Percentiles rank a stretch among this genome's conserved stretches.
phyloP scores from a whole-genome alignment of 2,888 invertebrate species.

The Nipponacmea schrenckii region DNA sequence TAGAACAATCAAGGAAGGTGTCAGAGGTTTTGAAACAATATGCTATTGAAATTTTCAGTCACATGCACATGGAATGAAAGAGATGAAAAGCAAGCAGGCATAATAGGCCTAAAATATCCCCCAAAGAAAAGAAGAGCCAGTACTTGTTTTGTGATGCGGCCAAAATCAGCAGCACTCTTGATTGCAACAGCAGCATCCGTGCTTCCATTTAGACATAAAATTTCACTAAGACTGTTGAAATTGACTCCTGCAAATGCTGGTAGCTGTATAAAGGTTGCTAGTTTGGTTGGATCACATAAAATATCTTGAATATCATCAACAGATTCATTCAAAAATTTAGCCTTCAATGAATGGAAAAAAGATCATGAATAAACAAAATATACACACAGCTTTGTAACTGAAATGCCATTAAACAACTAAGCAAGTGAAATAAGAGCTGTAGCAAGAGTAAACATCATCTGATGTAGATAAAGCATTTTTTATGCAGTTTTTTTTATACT shows the following conservation, averaged over 20 bases:
- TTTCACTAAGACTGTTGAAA: conserved; percentile 21
- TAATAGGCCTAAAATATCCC: neutral
- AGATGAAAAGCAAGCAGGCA: too few species aligned
- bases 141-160: conserved; percentile 15
- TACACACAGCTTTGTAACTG: too few species aligned
- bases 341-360: conserved; percentile 23
- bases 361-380: too few species aligned
- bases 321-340: conserved; percentile 27
- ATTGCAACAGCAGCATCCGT: conserved; percentile 16
- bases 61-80: too few species aligned
- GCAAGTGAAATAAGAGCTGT: too few species aligned
- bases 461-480: too few species aligned
- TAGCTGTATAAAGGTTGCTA: conserved; percentile 28
- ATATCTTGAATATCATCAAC: conserved; percentile 27
- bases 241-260: conserved; percentile 27
- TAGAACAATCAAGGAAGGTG: too few species aligned
- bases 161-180: conserved; percentile 15
- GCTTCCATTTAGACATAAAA: conserved; percentile 25
- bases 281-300: conserved; percentile 30
- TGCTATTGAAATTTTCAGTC: too few species aligned
- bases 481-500: too few species aligned
- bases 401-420: too few species aligned
- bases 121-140: neutral
- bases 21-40: too few species aligned
- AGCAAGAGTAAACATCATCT: too few species aligned